phyloP scores from a whole-genome alignment of 1,140 invertebrate genomes.

The Drosophila micromelanica region DNA sequence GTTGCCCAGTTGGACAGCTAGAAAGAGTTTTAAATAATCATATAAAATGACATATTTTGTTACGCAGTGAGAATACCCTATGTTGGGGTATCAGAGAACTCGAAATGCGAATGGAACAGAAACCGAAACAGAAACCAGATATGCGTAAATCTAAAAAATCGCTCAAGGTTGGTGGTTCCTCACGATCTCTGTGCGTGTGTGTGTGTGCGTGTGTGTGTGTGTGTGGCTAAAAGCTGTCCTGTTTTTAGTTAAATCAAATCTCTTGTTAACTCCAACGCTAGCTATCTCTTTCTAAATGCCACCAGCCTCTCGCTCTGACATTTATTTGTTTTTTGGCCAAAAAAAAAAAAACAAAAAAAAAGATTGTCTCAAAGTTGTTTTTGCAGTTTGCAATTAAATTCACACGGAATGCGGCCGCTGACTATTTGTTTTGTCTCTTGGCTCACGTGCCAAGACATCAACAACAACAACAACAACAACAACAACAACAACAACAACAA shows the following conservation, averaged over 20 bases:
- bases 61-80: too few relatives aligned
- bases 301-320: too few relatives aligned
- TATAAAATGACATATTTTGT: too few relatives aligned
- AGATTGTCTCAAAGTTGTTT: conserved; percentile 26
- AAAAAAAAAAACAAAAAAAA: conserved; percentile 4
- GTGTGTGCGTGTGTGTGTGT: conserved; percentile 11
- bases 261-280: not conserved
- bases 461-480: conserved; percentile 4
- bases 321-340: conserved; percentile 12
- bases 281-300: not conserved
- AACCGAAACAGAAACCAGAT: conserved; percentile 31
- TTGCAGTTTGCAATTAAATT: conserved; percentile 39
- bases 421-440: conserved; percentile 32
- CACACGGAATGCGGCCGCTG: conserved; percentile 54
- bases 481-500: conserved; percentile 18
- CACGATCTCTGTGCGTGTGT: conserved; percentile 1
- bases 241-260: not conserved
- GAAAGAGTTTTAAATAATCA: too few relatives aligned
- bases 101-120: conserved; percentile 24
- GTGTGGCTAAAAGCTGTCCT: conserved; percentile 8
- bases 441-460: conserved; percentile 68
- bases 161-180: conserved; percentile 20
- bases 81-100: not conserved
- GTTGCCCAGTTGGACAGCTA: too few relatives aligned
- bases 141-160: conserved; percentile 20